These are phyloP conservation scores for Plemyria rubiginata DNA, from an alignment of 2,888 invertebrate genomes.

Conservation along the genomic window DNA sequence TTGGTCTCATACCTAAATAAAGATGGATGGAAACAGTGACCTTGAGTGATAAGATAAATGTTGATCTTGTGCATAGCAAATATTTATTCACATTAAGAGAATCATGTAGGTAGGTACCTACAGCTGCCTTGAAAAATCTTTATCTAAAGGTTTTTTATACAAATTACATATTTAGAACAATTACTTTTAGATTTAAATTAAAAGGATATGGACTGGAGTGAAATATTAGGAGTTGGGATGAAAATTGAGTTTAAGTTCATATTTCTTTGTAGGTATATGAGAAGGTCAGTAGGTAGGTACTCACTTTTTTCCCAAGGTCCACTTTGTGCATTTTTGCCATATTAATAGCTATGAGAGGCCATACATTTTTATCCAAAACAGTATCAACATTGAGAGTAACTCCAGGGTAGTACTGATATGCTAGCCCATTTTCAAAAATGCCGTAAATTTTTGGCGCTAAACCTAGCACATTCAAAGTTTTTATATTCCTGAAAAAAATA, in stretches of 20 bases:
- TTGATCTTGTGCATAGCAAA: neutral
- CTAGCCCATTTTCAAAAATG: slow-evolving; percentile 96
- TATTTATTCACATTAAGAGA: neutral
- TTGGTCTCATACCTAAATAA: neutral
- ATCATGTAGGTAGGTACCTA: neutral
- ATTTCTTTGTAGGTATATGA: too few species aligned
- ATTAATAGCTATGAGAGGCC: slow-evolving; percentile 90
- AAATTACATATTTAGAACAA: too few species aligned
- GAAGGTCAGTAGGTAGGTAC: slow-evolving; percentile 31
- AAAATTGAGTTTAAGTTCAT: too few species aligned
- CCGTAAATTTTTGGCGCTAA: slow-evolving; percentile 95
- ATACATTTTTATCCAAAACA: slow-evolving; percentile 87
- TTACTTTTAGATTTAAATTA: too few species aligned
- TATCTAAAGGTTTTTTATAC: too few species aligned
- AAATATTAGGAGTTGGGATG: too few species aligned
- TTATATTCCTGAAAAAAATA: slow-evolving; percentile 65
- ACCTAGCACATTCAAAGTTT: slow-evolving; percentile 86
- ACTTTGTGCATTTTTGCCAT: slow-evolving; percentile 94
- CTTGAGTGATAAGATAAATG: neutral
- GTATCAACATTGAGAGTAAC: slow-evolving; percentile 88
- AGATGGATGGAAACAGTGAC: neutral
- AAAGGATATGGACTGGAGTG: too few species aligned
- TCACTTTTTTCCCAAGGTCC: slow-evolving; percentile 67
- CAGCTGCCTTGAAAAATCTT: neutral
- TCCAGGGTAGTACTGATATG: slow-evolving; percentile 95